phyloP scores from a whole-genome alignment of 2,888 invertebrate species.

The Eupsilia transversa region DNA sequence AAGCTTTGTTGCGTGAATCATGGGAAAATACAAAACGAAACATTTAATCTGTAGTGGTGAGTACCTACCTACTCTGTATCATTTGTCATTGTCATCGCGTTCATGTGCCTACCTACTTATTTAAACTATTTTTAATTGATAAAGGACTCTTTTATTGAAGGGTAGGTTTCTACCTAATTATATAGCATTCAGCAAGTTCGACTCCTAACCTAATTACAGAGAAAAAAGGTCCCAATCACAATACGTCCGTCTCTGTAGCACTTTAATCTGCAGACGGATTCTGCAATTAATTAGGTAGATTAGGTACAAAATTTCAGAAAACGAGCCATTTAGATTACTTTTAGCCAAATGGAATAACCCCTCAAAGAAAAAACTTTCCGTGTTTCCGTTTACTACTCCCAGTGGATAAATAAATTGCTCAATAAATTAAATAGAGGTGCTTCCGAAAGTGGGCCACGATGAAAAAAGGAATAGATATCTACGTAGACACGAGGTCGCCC shows the following conservation, averaged over 20 bases:
- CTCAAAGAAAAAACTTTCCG: constrained; percentile 66
- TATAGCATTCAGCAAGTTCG: too few species aligned
- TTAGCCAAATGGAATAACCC: too few species aligned
- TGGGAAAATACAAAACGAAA: constrained; percentile 14
- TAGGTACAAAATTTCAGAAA: not conserved
- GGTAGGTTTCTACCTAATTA: too few species aligned
- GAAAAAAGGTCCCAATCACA: too few species aligned
- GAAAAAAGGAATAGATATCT: constrained; percentile 68
- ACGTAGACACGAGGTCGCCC: constrained; percentile 70
- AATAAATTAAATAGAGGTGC: constrained; percentile 73
- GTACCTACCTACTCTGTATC: too few species aligned
- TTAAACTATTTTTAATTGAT: too few species aligned
- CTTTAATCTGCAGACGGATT: too few species aligned
- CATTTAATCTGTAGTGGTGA: not conserved
- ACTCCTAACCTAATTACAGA: too few species aligned
- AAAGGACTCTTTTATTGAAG: too few species aligned
- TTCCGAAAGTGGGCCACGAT: constrained; percentile 73
- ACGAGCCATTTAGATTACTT: not conserved
- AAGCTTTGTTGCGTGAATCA: constrained; percentile 64
- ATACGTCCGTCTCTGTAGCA: too few species aligned
- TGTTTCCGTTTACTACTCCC: constrained; percentile 45
- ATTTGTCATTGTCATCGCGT: too few species aligned
- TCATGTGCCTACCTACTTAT: too few species aligned
- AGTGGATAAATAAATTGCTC: constrained; percentile 67
- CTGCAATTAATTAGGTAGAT: not conserved